phyloP scores from a whole-genome alignment of 1,140 invertebrate species.

The Euglossa dilemma region DNA sequence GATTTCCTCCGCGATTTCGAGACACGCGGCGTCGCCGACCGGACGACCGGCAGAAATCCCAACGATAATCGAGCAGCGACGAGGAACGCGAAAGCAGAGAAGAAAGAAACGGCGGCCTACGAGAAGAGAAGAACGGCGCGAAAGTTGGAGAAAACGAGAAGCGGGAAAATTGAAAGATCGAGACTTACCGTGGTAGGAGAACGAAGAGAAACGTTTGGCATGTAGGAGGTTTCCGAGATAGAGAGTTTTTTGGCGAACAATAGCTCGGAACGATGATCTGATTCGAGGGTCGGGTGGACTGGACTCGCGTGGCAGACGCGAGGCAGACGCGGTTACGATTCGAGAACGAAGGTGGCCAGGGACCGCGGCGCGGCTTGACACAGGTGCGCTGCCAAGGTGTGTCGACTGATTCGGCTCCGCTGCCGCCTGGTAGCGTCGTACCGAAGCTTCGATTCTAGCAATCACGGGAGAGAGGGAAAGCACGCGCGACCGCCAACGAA shows the following conservation, averaged over 20 bases:
- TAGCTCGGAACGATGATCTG: slow-evolving; percentile 8
- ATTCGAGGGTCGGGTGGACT: slow-evolving; percentile 34
- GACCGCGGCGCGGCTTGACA: slow-evolving; percentile 68
- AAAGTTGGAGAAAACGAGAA: neutral
- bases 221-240: neutral
- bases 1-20: too few species aligned
- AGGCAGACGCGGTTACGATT: slow-evolving; percentile 35
- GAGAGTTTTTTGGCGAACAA: neutral
- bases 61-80: neutral
- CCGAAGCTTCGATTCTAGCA: slow-evolving; percentile 63
- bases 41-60: too few species aligned
- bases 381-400: slow-evolving; percentile 68
- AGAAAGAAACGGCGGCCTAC: neutral
- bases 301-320: slow-evolving; percentile 39
- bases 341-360: slow-evolving; percentile 46
- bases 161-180: slow-evolving; percentile 26
- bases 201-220: neutral
- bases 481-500: slow-evolving; percentile 1
- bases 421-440: slow-evolving; percentile 63
- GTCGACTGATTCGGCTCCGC: slow-evolving; percentile 37
- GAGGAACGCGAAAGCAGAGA: neutral
- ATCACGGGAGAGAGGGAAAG: neutral
- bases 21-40: too few species aligned
- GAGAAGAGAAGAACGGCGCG: neutral
- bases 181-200: slow-evolving; percentile 18